Conservation (phyloP, 2,888 invertebrate species). For the Sisyra nigra region DNA sequence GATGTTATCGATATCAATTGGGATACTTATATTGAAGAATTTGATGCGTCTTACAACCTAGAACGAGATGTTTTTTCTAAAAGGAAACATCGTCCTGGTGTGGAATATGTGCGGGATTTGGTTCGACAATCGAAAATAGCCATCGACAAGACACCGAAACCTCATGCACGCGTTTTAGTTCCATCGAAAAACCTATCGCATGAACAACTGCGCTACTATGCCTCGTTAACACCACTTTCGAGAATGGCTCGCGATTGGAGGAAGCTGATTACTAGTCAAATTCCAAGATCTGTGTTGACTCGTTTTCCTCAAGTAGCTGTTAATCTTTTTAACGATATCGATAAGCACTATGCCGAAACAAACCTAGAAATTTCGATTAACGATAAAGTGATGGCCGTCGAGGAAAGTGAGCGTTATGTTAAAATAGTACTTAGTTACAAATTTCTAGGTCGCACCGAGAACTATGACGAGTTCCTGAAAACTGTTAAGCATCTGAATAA, state of each 20-base stretch:
- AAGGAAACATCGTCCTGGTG: no score
- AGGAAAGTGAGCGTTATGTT: constrained; percentile 33
- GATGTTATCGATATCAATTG: not conserved
- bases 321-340: constrained; percentile 35
- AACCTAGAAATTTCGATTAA: constrained; percentile 47
- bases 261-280: constrained; percentile 37
- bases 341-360: constrained; percentile 38
- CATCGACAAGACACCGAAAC: not conserved
- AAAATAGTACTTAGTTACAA: constrained; percentile 37
- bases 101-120: not conserved
- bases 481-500: constrained; percentile 37
- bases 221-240: constrained; percentile 38
- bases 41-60: not conserved
- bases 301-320: constrained; percentile 37
- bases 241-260: constrained; percentile 45
- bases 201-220: constrained; percentile 36
- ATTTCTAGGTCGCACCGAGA: constrained; percentile 42
- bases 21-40: not conserved
- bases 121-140: constrained; percentile 3
- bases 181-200: constrained; percentile 19
- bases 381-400: constrained; percentile 38
- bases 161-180: constrained; percentile 20
- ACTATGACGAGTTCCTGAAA: constrained; percentile 37
- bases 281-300: constrained; percentile 35
- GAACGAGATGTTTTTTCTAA: no score